Conservation (phyloP, 2,797 vertebrate genomes). For the Toxotes lorentzi region DNA sequence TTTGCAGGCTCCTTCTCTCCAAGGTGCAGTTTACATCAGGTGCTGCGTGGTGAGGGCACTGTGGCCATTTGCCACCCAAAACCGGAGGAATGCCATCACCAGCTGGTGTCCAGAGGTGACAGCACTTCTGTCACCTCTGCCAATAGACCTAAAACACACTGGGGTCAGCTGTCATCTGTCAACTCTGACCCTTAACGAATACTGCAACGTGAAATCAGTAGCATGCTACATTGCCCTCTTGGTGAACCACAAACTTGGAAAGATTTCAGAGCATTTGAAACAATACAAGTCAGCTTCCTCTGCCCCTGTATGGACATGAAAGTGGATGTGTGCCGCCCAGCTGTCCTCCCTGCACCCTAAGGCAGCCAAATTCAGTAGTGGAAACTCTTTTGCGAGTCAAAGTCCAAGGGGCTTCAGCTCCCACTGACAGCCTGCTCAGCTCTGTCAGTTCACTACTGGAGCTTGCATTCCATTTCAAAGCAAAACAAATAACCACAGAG, state of each 20-base stretch:
- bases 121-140: slow-evolving; percentile 43
- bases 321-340: slow-evolving; percentile 42
- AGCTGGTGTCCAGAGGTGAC: slow-evolving; percentile 44
- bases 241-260: slow-evolving; percentile 42
- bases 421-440: slow-evolving; percentile 40
- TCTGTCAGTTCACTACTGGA: slow-evolving; percentile 65
- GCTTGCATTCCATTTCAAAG: slow-evolving; percentile 59
- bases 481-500: slow-evolving; percentile 67
- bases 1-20: slow-evolving; percentile 28
- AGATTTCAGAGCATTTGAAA: slow-evolving; percentile 53
- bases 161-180: slow-evolving; percentile 51
- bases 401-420: slow-evolving; percentile 45
- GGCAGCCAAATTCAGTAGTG: slow-evolving; percentile 48
- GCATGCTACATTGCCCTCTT: background rate
- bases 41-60: slow-evolving; percentile 28
- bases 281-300: slow-evolving; percentile 49
- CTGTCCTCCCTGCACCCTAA: slow-evolving; percentile 39
- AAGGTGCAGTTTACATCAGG: slow-evolving; percentile 51
- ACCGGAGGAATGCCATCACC: slow-evolving; percentile 47
- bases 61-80: slow-evolving; percentile 62
- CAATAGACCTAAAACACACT: slow-evolving; percentile 42
- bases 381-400: slow-evolving; percentile 56
- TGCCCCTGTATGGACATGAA: slow-evolving; percentile 61
- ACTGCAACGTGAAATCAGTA: slow-evolving; percentile 43
- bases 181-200: slow-evolving; percentile 44